Evolutionary conservation across 2,888 invertebrate genomes (phyloP), one percentile per base, ranked within the genome.

Genomic region (Lepeophtheirus nordmannii): DNA sequence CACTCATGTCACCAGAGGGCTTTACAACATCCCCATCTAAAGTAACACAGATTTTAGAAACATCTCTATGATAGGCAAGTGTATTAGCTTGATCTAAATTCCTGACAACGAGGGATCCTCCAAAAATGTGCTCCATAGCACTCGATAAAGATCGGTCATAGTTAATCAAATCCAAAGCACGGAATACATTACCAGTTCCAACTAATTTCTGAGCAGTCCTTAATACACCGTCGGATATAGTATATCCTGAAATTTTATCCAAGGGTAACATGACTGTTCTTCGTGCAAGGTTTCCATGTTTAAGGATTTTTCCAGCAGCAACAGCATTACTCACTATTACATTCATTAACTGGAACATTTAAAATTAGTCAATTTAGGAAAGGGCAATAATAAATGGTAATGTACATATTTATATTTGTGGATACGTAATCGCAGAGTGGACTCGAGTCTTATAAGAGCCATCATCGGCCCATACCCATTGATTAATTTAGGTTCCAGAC

Each of bases 21-120:
- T 93, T 91, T 70, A 87, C 85, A 41, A 87, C 83, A 75, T 97
- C 96, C 0, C 97, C 98, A 70, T 89, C 90, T 7, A 90, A 76
- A 1, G 97, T 94, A 23, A 97, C 89, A 20, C 75, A 74, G 63
- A 75, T 74, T 67, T 74, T 76, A 71, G 72, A 72, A 40, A 80
- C 69, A 1, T 70, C 67, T 11, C 68, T 68, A 60, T 69, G 70
- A 71, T 75, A 80, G 38, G 76, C 76, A 67, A 79, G 77, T 75
- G 82, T 81, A 74, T 84, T 85, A 38, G 96, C 96, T 37, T 82
- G 78, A 56, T 85, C 82, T 77, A 91, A 82, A 74, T 88, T 85
- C 66, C 81, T 80, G 73, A 92, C 92, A 68, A 97, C 82, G 70
- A 98, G 84, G 59, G 85, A 82, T 71, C 80, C 79, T 0, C 96